These are phyloP conservation scores for Euplagia quadripunctaria DNA, from an alignment of 2,888 invertebrate genomes.

Conservation along the genomic window DNA sequence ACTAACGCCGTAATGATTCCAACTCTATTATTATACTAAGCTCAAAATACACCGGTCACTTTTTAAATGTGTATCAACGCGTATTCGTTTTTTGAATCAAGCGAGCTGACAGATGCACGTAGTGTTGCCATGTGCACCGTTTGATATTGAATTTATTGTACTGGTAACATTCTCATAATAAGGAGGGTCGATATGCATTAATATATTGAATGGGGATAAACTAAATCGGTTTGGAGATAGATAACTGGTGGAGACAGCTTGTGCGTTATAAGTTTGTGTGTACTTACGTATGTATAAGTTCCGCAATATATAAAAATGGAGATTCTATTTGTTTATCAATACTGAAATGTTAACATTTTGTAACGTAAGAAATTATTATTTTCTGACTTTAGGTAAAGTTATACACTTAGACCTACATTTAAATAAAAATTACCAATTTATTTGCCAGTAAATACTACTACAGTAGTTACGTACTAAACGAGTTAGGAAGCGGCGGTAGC, in stretches of 20 bases:
- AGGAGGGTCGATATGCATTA: conserved; percentile 39
- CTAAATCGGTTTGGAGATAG: conserved; percentile 19
- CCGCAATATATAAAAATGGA: not conserved
- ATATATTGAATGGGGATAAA: conserved; percentile 37
- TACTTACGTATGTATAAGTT: not conserved
- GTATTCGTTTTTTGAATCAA: conserved; percentile 80
- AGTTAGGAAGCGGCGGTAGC: no score
- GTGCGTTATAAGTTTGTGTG: conserved; percentile 4
- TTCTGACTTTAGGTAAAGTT: no score
- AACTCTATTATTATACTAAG: conserved; percentile 14
- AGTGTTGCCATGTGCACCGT: conserved; percentile 80
- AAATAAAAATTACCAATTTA: no score
- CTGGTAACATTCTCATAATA: conserved; percentile 56
- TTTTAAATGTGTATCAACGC: conserved; percentile 75
- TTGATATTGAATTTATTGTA: conserved; percentile 65
- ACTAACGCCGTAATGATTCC: not conserved
- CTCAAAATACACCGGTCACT: conserved; percentile 42
- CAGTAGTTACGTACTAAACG: no score
- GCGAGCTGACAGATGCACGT: conserved; percentile 83
- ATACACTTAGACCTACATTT: no score
- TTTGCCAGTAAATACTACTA: no score
- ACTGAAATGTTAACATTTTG: not conserved
- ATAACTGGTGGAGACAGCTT: conserved; percentile 14
- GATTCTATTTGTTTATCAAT: not conserved
- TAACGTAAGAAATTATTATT: no score